Percentiles rank a stretch among this genome's conserved stretches.
phyloP scores from a whole-genome alignment of 1,140 invertebrate species.

The Brachionus sp. region DNA sequence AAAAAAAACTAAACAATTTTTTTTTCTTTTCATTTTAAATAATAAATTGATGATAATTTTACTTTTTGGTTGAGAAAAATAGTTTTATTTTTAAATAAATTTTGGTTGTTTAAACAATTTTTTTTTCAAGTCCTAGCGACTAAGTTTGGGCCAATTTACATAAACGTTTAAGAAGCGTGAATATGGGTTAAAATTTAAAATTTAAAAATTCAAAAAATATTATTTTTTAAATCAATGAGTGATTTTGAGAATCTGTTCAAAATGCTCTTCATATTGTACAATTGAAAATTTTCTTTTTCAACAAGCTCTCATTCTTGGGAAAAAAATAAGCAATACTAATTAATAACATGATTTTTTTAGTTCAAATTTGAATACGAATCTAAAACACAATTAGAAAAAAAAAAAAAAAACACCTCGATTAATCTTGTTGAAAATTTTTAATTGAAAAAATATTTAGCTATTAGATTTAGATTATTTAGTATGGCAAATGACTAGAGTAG shows the following conservation, averaged over 20 bases:
- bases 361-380: neutral
- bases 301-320: neutral
- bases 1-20: neutral
- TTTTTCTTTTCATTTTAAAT: neutral
- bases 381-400: neutral
- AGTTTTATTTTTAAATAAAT: neutral
- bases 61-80: neutral
- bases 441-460: neutral
- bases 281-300: neutral
- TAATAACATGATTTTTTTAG: neutral
- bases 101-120: neutral
- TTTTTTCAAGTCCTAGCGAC: neutral
- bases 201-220: neutral
- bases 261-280: neutral
- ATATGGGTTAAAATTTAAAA: neutral
- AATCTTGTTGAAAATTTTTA: constrained; percentile 7
- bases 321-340: neutral
- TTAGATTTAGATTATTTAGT: neutral
- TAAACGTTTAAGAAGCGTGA: neutral
- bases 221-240: neutral
- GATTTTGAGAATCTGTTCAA: neutral
- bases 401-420: neutral
- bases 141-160: neutral
- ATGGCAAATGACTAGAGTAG: neutral
- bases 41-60: neutral